phyloP scores from a whole-genome alignment of 2,888 invertebrate genomes.

The Phaonia tiefii region DNA sequence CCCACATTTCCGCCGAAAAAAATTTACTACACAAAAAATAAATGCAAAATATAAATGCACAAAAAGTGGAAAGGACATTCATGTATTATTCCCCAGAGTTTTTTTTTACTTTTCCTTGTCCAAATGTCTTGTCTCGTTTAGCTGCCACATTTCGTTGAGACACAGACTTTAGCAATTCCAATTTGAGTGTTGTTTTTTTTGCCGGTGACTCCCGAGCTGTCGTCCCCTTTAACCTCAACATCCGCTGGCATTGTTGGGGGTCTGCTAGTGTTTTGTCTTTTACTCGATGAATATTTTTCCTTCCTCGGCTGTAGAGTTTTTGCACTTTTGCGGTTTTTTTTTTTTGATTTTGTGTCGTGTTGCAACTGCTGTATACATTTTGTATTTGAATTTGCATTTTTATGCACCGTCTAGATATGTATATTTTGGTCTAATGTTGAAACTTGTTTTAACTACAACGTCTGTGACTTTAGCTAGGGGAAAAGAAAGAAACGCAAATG shows the following conservation, averaged over 20 bases:
- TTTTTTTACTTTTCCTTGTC: constrained; percentile 43
- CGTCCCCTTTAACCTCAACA: constrained; percentile 60
- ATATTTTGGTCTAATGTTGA: constrained; percentile 2
- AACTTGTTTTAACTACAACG: neutral
- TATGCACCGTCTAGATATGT: neutral
- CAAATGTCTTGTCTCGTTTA: constrained; percentile 61
- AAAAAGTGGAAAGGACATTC: constrained; percentile 29
- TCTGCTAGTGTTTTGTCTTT: neutral
- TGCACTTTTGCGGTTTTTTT: constrained; percentile 16
- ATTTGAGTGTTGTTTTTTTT: constrained; percentile 40
- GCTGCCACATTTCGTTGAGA: constrained; percentile 29
- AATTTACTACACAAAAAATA: too few relatives aligned
- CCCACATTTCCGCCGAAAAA: too few relatives aligned
- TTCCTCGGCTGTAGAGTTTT: neutral
- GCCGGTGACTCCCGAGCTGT: constrained; percentile 25
- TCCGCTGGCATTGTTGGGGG: constrained; percentile 55
- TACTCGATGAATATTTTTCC: neutral
- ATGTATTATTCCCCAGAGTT: constrained; percentile 50
- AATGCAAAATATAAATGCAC: neutral
- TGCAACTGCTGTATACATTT: too few relatives aligned
- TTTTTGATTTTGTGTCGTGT: too few relatives aligned
- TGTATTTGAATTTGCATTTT: constrained; percentile 60
- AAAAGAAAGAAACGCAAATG: neutral
- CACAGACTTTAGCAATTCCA: constrained; percentile 17
- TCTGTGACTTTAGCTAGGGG: constrained; percentile 2